Evolutionary conservation across 2,888 invertebrate genomes (phyloP).

Genomic region (Orchesellides sinensis): DNA sequence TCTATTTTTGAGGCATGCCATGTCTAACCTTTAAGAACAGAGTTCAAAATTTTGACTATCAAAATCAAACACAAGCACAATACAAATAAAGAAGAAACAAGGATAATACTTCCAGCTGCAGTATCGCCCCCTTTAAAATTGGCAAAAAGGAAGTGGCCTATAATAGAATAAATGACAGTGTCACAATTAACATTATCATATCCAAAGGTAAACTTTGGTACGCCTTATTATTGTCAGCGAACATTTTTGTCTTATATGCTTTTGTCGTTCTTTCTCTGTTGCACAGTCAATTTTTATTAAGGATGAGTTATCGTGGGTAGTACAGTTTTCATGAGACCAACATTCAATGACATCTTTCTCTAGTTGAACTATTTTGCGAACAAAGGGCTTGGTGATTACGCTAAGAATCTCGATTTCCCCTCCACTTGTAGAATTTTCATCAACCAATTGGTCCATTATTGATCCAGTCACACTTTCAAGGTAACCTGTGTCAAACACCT

Average conservation of each 20-base stretch:
- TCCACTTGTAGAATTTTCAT: constrained; percentile 74
- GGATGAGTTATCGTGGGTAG: too few species aligned
- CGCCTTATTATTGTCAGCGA: too few species aligned
- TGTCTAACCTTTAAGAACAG: constrained; percentile 75
- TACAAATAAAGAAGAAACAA: constrained; percentile 77
- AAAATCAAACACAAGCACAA: constrained; percentile 78
- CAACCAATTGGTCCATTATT: constrained; percentile 75
- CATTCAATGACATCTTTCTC: constrained; percentile 76
- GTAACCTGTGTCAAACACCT: constrained; percentile 76
- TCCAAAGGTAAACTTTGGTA: too few species aligned
- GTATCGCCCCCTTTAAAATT: too few species aligned
- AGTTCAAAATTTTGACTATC: constrained; percentile 79
- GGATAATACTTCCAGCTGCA: neutral
- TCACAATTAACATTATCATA: too few species aligned
- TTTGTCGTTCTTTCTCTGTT: too few species aligned
- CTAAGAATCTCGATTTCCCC: constrained; percentile 77
- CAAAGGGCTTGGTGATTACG: constrained; percentile 78
- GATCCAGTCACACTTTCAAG: constrained; percentile 76
- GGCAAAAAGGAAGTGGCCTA: too few species aligned
- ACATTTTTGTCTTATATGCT: too few species aligned
- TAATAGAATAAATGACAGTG: too few species aligned
- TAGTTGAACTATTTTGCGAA: constrained; percentile 77
- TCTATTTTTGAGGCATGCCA: too few species aligned
- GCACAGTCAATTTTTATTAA: too few species aligned
- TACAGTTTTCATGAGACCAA: constrained; percentile 76